Percentiles rank a stretch among this genome's conserved stretches.
These are phyloP conservation scores for Orthonyx spaldingii DNA, from an alignment of 2,113 vertebrate genomes.

Conservation along the genomic window DNA sequence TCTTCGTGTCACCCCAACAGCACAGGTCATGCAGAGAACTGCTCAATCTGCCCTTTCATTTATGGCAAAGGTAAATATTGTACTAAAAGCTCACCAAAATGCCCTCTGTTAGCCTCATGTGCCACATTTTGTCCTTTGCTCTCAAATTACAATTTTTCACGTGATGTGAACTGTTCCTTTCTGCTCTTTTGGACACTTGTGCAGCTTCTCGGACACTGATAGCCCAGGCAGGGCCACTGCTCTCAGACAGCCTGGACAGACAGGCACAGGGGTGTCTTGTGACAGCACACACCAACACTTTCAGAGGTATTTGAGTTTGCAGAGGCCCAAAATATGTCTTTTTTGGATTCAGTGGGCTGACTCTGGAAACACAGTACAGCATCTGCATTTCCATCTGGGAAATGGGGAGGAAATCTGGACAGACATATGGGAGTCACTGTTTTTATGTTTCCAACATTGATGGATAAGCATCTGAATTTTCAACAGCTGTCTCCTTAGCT, in stretches of 20 bases:
- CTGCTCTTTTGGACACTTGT: neutral
- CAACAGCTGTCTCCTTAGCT: neutral
- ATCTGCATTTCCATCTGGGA: constrained; percentile 50
- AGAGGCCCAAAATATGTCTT: neutral
- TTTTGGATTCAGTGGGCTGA: neutral
- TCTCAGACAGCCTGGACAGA: neutral
- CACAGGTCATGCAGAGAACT: neutral
- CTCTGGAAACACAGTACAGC: neutral
- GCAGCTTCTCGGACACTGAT: neutral
- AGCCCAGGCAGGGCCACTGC: neutral
- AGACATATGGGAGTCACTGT: constrained; percentile 3
- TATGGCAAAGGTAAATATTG: neutral
- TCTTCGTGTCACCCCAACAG: neutral
- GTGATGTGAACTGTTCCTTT: neutral
- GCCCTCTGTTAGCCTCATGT: neutral
- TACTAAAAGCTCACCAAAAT: neutral
- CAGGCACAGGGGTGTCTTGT: accelerated
- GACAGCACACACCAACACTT: neutral
- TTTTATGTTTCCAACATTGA: neutral
- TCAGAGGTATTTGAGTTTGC: neutral
- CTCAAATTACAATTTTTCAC: neutral
- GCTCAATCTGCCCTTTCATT: neutral
- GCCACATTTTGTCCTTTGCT: neutral
- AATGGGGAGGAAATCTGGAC: constrained; percentile 9
- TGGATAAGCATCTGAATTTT: neutral